Percentiles rank a stretch among this genome's conserved stretches.
Conservation (phyloP, 2,113 vertebrate species). For the Caretta caretta region DNA sequence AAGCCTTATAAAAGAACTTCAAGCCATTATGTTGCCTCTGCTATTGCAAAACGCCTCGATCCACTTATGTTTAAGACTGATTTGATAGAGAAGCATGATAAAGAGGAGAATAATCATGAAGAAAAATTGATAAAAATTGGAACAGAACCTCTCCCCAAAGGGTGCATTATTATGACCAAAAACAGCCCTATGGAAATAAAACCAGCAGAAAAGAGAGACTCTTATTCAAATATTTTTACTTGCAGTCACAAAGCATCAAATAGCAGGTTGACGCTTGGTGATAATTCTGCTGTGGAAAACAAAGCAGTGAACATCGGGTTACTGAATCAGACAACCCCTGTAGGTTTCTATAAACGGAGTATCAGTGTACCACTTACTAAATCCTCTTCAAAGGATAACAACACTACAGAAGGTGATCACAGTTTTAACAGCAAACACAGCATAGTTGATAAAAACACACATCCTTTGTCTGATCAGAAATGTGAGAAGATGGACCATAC, state of each 20-base stretch:
- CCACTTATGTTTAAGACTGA: constrained; percentile 10
- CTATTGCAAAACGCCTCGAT: constrained; percentile 84
- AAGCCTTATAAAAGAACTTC: constrained; percentile 90
- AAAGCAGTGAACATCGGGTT: constrained; percentile 8
- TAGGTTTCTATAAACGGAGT: constrained; percentile 42
- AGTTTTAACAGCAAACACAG: constrained; percentile 41
- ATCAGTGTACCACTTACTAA: not conserved
- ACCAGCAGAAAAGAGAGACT: constrained; percentile 17
- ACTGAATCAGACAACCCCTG: constrained; percentile 26
- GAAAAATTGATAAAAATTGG: not conserved
- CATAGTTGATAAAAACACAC: constrained; percentile 1
- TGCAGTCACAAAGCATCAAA: not conserved
- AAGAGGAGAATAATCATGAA: not conserved
- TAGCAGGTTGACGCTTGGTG: constrained; percentile 15
- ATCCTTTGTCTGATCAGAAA: constrained; percentile 11
- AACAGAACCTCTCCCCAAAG: not conserved
- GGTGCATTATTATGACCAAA: constrained; percentile 20
- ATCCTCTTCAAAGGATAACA: constrained; percentile 41
- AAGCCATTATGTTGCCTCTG: constrained; percentile 94
- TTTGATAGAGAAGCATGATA: not conserved
- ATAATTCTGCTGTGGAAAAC: not conserved
- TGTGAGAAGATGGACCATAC: not conserved
- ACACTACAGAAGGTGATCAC: constrained; percentile 11
- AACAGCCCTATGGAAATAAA: not conserved
- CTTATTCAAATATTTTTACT: constrained; percentile 5